These are phyloP conservation scores for Acrobasis suavella DNA, from an alignment of 2,888 invertebrate genomes.

Conservation along the genomic window DNA sequence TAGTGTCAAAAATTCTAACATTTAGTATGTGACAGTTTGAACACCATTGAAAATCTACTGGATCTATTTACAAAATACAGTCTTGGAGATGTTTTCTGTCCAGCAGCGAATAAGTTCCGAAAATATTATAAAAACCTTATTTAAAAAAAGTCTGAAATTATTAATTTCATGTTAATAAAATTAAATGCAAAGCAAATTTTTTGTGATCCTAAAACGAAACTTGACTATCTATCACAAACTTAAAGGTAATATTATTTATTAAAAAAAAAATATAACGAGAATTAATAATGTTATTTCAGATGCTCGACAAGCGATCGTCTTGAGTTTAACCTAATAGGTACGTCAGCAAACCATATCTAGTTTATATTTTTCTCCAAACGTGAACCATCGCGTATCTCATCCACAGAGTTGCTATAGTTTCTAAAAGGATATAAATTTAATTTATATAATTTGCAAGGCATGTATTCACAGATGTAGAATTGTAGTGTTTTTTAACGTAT, in stretches of 20 bases:
- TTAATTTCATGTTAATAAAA: constrained; percentile 8
- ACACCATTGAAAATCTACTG: constrained; percentile 19
- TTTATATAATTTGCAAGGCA: constrained; percentile 19
- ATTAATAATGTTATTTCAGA: constrained; percentile 21
- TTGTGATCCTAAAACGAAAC: constrained; percentile 24
- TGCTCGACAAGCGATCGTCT: constrained; percentile 15
- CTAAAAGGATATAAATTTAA: constrained; percentile 12
- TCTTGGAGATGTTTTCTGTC: constrained; percentile 23
- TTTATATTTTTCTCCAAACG: constrained; percentile 25
- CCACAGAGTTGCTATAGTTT: constrained; percentile 10
- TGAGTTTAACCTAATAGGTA: constrained; percentile 46
- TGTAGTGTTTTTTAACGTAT: constrained; percentile 1
- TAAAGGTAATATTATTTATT: constrained; percentile 25
- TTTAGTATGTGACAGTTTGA: constrained; percentile 18
- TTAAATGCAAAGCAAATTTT: constrained; percentile 29
- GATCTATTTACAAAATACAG: constrained; percentile 24
- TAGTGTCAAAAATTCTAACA: constrained; percentile 1
- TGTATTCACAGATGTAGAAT: constrained; percentile 14
- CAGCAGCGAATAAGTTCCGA: constrained; percentile 20
- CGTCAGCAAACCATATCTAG: constrained; percentile 35
- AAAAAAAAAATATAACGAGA: constrained; percentile 19
- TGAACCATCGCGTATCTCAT: constrained; percentile 16
- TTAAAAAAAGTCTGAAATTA: background rate
- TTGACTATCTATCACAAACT: constrained; percentile 32
- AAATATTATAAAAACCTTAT: background rate